A percentile compares a stretch with the other conserved stretches of the same genome.
phyloP scores from a whole-genome alignment of 2,113 vertebrate species.

The Pomatorhinus ruficollis region DNA sequence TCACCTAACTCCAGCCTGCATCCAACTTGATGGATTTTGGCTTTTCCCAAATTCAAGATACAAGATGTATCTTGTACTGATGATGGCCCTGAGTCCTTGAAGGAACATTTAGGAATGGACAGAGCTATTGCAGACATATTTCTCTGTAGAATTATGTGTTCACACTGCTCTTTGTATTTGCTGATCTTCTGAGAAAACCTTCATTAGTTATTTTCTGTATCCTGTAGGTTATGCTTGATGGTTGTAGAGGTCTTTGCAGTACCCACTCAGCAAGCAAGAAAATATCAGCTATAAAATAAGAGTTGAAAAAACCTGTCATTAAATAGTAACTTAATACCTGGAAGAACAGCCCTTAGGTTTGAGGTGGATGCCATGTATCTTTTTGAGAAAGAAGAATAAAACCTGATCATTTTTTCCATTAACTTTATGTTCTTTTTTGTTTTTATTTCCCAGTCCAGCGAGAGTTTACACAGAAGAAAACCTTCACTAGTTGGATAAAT shows the following conservation, averaged over 20 bases:
- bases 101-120: not conserved
- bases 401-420: not conserved
- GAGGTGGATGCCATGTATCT: not conserved
- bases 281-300: not conserved
- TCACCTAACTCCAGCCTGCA: not conserved
- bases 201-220: not conserved
- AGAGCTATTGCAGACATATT: not conserved
- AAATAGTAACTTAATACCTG: not conserved
- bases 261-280: not conserved
- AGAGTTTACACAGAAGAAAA: conserved; percentile 93
- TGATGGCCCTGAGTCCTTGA: not conserved
- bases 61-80: not conserved
- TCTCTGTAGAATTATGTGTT: not conserved
- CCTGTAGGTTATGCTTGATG: not conserved
- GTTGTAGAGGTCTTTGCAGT: not conserved
- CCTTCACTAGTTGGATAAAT: conserved; percentile 97
- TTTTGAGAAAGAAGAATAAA: not conserved
- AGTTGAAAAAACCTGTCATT: not conserved
- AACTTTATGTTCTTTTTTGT: not conserved
- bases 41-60: not conserved
- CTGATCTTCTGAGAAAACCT: not conserved
- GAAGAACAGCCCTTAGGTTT: not conserved
- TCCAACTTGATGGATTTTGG: not conserved
- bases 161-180: not conserved
- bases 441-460: conserved; percentile 81